Percentiles rank a stretch among this genome's conserved stretches.
phyloP scores from a whole-genome alignment of 2,113 vertebrate species.

The Odocoileus virginianus region DNA sequence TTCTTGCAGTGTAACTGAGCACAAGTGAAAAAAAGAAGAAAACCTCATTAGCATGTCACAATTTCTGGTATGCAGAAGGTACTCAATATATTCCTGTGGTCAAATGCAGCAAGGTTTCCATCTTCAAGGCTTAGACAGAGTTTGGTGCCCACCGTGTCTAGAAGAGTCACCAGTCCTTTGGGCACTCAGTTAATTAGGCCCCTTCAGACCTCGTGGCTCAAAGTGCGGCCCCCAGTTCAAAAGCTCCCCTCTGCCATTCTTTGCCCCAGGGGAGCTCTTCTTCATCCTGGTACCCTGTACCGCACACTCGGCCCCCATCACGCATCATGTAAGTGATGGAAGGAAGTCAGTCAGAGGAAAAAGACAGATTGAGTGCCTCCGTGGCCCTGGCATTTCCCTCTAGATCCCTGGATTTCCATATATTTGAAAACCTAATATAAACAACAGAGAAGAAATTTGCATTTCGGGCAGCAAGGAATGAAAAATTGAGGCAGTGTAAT shows the following conservation, averaged over 20 bases:
- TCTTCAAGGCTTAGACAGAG: background rate
- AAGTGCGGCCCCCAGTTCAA: no score
- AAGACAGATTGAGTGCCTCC: slow-evolving; percentile 81
- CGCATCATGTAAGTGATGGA: slow-evolving; percentile 21
- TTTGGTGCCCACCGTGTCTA: background rate
- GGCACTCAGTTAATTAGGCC: background rate
- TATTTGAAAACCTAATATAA: slow-evolving; percentile 92
- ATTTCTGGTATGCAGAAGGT: background rate
- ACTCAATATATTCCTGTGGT: background rate
- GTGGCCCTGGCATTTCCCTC: slow-evolving; percentile 86
- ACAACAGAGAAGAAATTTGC: slow-evolving; percentile 88
- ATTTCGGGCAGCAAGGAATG: slow-evolving; percentile 86
- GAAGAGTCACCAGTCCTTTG: background rate
- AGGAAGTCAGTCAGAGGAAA: slow-evolving; percentile 76
- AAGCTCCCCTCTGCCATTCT: background rate
- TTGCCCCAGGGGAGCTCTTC: accelerated
- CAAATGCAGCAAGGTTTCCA: accelerated
- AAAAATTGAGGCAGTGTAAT: slow-evolving; percentile 85
- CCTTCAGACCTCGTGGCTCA: background rate
- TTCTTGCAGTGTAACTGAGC: no score
- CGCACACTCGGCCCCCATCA: background rate
- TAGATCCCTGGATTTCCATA: slow-evolving; percentile 87
- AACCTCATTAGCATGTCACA: background rate
- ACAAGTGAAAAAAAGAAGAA: background rate
- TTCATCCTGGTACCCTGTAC: background rate